Evolutionary conservation across 2,113 vertebrate genomes (phyloP), one percentile per base, ranked within the genome.

Genomic region (Thunnus thynnus): DNA sequence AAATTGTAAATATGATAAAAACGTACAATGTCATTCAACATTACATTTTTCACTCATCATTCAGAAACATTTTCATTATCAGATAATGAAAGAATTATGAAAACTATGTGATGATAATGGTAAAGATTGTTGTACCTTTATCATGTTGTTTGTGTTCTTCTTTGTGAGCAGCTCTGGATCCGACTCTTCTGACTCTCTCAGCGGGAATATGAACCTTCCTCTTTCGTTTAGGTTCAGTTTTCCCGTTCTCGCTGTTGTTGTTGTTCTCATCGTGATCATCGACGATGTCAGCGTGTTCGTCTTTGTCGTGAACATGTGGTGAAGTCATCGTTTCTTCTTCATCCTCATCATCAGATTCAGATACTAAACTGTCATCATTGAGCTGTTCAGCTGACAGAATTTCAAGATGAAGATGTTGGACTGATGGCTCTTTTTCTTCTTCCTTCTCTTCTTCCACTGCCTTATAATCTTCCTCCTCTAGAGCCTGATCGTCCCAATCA

Each of bases 171-270:
- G 58, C 48, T 57, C 48, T 80, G 58, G 65, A 65, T 77, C 62
- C 64, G 1, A 27, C 46, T 66, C 61, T 68, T 60, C 64, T 69
- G 18, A 87, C 30, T 52, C 67, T 83, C 65, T 78, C 60, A 14
- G 70, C 63, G 22, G 77, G 20, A 81, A 79, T 2, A 1, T 56
- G 72, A 46, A 63, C 46, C 27, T 76, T 88, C 66, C 67, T 78
- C 57, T 16, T 79, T 61, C 8, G 77, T 63, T 78, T 88, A 10
- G 55, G 52, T 41, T 71, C 78, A 30, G 72, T 54, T 78, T 76
- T 93, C 47, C 76, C 88, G 32, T 71, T 92, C 67, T 94, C 88
- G 3, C 84, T 94, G 83, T 93, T 93, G 85, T 92, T 93, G 66
- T 93, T 94, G 75, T 93, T 94, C 84, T 93, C 87, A 73, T 93